Evolutionary conservation across 2,888 invertebrate genomes (phyloP), one percentile per base, ranked within the genome.

Genomic region (Lymantria monacha): DNA sequence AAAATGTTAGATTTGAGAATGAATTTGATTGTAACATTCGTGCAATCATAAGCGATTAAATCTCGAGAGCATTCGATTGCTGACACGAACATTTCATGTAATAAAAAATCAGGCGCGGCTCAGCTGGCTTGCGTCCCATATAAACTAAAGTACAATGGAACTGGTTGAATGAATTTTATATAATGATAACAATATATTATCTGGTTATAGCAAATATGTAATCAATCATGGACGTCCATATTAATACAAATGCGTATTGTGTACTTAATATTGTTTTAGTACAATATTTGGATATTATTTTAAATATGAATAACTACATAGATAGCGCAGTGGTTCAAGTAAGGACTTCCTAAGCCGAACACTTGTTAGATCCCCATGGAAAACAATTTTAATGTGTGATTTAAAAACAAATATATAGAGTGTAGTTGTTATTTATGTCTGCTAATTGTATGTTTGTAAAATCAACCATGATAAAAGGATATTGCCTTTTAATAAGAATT

Each of bases 61-160:
- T 48, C 50, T 44, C 43, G 50, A 42, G 22, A 44, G 53, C 36
- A 50, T 42, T 30, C 30, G 41, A 15, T n/a, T 11, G 42, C 50
- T 54, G 36, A 11, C 36, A 7, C 8, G 36, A 36, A 36, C 7
- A 36, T 36, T 36, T 9, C 36, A 3, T 36, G 36, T 36, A 36
- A 36, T 36, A 36, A 11, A 36, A 36, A 7, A 36, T 9, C 9
- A 11, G 36, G 36, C 36, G 36, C 36, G 36, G 2, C 36, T 9
- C 36, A 36, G 36, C 36, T 36, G 36, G 36, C 36, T 36, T 36
- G 3, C 36, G 2, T 11, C 11, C 36, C 11, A 36, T 11, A 36
- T 36, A 7, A 5, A 9, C 36, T 36, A 36, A 36, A 36, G 7
- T 36, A 36, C 36, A 36, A 36, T 11, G 36, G 11, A 36, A 36